Evolutionary conservation across 2,797 vertebrate species (phyloP).

Genomic region (Crocodylus rhombifer): DNA sequence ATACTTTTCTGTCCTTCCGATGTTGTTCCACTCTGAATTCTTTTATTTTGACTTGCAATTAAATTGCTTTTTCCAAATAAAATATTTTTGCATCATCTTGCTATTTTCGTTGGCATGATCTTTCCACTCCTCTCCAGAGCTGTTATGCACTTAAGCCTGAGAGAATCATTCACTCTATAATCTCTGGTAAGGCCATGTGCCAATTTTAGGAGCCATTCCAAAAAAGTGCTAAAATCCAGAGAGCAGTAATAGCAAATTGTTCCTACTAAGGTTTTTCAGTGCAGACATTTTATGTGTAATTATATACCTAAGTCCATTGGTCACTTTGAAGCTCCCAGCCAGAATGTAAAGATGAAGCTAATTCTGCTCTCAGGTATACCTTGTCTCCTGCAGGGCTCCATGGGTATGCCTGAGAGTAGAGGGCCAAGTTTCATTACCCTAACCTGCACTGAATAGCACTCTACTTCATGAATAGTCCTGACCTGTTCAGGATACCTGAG

Average conservation of each 20-base stretch:
- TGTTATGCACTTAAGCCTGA: background rate
- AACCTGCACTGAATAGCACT: background rate
- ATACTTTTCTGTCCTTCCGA: background rate
- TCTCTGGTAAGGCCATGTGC: background rate
- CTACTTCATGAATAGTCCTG: background rate
- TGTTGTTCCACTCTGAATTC: background rate
- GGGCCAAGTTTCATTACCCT: background rate
- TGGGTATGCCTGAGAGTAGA: too few relatives aligned
- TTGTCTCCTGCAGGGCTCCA: background rate
- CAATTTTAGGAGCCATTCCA: background rate
- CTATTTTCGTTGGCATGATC: background rate
- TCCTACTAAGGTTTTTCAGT: background rate
- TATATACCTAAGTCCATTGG: background rate
- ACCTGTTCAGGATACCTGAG: background rate
- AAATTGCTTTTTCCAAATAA: background rate
- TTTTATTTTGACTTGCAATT: background rate
- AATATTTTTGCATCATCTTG: background rate
- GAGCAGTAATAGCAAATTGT: background rate
- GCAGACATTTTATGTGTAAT: rapidly evolving
- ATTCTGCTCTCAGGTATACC: background rate
- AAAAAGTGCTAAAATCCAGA: too few relatives aligned
- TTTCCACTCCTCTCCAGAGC: rapidly evolving
- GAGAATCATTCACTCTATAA: rapidly evolving
- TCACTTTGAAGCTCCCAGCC: too few relatives aligned
- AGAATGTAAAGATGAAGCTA: background rate